A percentile compares a stretch with the other conserved stretches of the same genome.
Conservation (phyloP, 2,113 vertebrate species). For the Rhagologus leucostigma region DNA sequence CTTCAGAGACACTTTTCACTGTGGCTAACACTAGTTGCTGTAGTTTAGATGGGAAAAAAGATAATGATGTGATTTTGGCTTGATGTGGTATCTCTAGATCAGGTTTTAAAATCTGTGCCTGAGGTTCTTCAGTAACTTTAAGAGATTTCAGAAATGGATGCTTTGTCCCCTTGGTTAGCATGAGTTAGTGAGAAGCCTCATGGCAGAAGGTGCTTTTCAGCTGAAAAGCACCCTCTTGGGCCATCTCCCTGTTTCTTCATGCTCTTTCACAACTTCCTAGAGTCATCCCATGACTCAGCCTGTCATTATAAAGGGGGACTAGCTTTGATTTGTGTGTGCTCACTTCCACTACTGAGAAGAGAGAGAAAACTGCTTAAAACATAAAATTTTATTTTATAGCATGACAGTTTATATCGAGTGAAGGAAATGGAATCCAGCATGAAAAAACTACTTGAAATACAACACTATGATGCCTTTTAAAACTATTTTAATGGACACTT, state of each 20-base stretch:
- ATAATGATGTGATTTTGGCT: neutral
- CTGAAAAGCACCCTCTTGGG: neutral
- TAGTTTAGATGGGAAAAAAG: neutral
- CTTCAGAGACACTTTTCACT: neutral
- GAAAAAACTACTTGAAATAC: neutral
- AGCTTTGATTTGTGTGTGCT: neutral
- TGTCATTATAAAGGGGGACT: neutral
- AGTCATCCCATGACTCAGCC: neutral
- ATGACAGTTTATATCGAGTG: neutral
- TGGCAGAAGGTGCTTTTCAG: neutral
- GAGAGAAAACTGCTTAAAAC: neutral
- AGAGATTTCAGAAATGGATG: neutral
- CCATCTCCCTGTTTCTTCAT: neutral
- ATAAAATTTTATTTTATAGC: neutral
- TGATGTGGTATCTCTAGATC: neutral
- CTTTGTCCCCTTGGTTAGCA: neutral
- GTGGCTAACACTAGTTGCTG: neutral
- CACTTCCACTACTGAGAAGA: neutral
- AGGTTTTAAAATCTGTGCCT: neutral
- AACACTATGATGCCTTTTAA: neutral
- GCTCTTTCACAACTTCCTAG: neutral
- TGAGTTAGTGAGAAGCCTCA: neutral
- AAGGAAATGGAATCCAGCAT: neutral
- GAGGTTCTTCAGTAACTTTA: neutral
- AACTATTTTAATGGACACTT: neutral